Base-by-base conservation (phyloP, 2,888 invertebrate species). In the Platynereis dumerilii region DNA sequence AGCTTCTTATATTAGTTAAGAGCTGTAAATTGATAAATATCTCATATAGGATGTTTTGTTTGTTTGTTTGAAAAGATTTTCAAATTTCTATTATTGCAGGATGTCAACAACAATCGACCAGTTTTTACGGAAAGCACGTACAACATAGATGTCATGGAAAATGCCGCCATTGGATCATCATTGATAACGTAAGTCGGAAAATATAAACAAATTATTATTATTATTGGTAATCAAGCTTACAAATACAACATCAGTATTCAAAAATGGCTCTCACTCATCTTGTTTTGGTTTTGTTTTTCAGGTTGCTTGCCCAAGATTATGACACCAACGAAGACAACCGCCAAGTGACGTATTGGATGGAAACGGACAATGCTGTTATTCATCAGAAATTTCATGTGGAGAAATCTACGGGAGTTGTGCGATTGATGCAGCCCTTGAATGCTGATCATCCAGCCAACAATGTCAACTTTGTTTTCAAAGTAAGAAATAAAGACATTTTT, bases 21-120 rank as follows among this genome's bases (percentile, higher is more conserved):
- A n/a, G n/a, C n/a, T n/a, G n/a, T n/a, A n/a, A n/a, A n/a, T n/a
- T n/a, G n/a, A n/a, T n/a, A n/a, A n/a, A n/a, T n/a, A n/a, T n/a
- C n/a, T n/a, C n/a, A n/a, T n/a, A n/a, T n/a, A 42, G 44, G 44
- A 42, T 42, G 12, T 24, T 22, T 52, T 7, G 17, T 52, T 7
- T 22, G 52, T 52, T 24, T 52, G 24, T 52, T 52, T 52, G 3
- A 52, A 42, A 42, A 15, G 44, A 15, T 42, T 42, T 12, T 15
- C 17, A 42, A 42, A 42, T 15, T 53, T n/a, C n/a, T n/a, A n/a
- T n/a, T n/a, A 17, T 22, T 55, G 56, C 28, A 67, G 67, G 67
- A 67, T 58, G 58, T 58, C 28, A 67, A 67, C 29, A 64, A 67
- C 34, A 57, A 67, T 57, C 20, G 10, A n/a, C 67, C 67, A 22